A percentile compares a stretch with the other conserved stretches of the same genome.
Conservation (phyloP, 2,797 vertebrate species). For the Smutsia gigantea region DNA sequence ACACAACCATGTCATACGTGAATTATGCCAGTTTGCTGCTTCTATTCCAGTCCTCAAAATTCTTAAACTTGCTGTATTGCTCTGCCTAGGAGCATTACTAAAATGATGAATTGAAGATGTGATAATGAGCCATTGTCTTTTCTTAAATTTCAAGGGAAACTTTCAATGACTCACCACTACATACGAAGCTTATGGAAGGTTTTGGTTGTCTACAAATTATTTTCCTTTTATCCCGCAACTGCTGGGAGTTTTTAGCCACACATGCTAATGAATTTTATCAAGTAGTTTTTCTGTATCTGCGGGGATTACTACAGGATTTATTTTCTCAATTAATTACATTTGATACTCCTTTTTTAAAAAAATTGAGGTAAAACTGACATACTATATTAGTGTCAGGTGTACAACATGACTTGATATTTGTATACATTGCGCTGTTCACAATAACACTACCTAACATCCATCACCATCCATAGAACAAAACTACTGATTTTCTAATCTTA, state of each 20-base stretch:
- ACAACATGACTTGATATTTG: not conserved
- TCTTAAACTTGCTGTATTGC: not conserved
- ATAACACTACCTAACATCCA: not conserved
- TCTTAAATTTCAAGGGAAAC: not conserved
- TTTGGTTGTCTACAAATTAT: not conserved
- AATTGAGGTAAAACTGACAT: not conserved
- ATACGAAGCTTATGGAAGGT: not conserved
- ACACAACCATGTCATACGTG: not conserved
- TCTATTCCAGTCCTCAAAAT: not conserved
- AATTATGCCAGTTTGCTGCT: not conserved
- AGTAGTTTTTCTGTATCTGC: not conserved
- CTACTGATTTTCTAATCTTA: not conserved
- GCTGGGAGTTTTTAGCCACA: not conserved
- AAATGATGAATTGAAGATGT: not conserved
- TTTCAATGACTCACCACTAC: not conserved
- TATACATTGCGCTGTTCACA: not conserved
- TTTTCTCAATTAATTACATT: not conserved
- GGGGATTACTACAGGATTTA: not conserved
- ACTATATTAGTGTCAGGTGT: not conserved
- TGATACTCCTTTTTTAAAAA: not conserved
- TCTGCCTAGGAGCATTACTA: not conserved
- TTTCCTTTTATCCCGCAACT: not conserved
- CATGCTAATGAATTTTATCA: not conserved
- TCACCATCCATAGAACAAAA: not conserved
- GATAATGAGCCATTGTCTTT: not conserved